These are phyloP conservation scores for Anableps anableps DNA, from an alignment of 2,797 vertebrate species.

Conservation along the genomic window DNA sequence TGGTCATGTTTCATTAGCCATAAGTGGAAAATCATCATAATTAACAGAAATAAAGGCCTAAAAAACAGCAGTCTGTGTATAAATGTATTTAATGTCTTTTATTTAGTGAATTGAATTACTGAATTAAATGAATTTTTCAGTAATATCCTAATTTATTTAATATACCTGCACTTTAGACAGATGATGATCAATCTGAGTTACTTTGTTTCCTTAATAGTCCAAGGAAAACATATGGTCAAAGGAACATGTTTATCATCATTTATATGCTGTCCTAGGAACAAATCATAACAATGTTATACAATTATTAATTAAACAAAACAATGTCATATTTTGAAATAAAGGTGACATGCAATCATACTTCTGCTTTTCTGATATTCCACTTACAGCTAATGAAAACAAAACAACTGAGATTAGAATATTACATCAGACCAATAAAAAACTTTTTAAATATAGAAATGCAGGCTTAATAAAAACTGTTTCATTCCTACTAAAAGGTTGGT, in stretches of 20 bases:
- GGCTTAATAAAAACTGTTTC: not conserved
- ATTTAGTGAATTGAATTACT: not conserved
- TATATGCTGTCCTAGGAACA: not conserved
- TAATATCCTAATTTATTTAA: not conserved
- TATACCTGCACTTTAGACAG: not conserved
- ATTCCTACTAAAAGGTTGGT: not conserved
- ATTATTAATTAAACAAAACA: not conserved
- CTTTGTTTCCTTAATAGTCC: conserved; percentile 1
- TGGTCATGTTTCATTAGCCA: not conserved
- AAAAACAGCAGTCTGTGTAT: not conserved
- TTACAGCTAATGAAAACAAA: not conserved
- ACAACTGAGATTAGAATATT: not conserved
- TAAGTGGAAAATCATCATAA: not conserved
- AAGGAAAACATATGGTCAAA: not conserved
- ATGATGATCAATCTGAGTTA: not conserved
- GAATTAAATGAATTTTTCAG: not conserved
- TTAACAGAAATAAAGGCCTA: not conserved
- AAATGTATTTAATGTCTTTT: not conserved
- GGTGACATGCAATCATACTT: not conserved
- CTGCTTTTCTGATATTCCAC: not conserved
- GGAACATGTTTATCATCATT: not conserved
- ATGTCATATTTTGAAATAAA: not conserved
- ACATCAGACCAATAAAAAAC: not conserved
- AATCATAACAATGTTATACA: not conserved
- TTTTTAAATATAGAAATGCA: not conserved